phyloP scores from a whole-genome alignment of 2,797 vertebrate genomes.

The Tauraco hartlaubi region DNA sequence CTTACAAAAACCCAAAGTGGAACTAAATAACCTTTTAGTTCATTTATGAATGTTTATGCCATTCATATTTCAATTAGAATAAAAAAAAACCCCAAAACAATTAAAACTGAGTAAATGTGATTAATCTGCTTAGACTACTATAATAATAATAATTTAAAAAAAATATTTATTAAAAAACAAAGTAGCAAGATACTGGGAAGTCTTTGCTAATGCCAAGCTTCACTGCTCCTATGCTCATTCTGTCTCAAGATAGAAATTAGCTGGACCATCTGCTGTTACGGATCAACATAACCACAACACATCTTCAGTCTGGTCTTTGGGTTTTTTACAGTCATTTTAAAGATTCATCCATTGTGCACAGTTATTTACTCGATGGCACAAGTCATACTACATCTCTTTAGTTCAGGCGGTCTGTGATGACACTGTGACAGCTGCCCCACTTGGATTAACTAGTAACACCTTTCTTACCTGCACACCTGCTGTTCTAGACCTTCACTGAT shows the following conservation, averaged over 20 bases:
- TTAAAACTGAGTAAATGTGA: neutral
- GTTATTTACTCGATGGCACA: neutral
- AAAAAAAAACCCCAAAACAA: neutral
- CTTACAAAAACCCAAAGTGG: neutral
- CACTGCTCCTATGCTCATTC: neutral
- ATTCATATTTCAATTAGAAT: neutral
- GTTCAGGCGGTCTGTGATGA: neutral
- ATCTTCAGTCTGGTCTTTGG: neutral
- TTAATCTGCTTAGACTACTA: neutral
- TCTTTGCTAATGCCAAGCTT: neutral
- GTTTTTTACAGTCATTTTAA: neutral
- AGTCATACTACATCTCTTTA: neutral
- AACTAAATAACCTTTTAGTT: neutral
- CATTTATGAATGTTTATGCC: neutral
- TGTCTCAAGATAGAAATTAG: neutral
- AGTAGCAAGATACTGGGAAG: neutral
- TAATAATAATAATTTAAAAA: neutral
- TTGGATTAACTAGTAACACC: neutral
- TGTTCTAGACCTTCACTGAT: neutral
- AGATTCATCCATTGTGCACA: accelerated
- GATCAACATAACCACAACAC: neutral
- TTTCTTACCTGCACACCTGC: neutral
- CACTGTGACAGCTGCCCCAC: neutral
- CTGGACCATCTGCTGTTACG: neutral
- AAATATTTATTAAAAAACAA: neutral